Evolutionary conservation across 2,888 invertebrate species (phyloP).

Genomic region (Unio pictorum): DNA sequence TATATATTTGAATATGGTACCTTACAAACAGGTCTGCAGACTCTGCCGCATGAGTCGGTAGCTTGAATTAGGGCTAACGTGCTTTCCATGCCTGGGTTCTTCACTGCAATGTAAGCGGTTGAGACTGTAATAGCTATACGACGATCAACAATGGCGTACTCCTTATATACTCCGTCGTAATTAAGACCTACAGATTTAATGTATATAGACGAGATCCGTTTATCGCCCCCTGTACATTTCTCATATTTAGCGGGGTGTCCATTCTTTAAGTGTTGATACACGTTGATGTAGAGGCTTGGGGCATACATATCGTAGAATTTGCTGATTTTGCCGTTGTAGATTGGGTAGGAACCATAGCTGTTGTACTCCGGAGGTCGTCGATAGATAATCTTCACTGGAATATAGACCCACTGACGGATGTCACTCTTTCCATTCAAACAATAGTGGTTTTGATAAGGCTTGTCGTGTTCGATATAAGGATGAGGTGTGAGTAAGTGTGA

Average conservation of each 20-base stretch:
- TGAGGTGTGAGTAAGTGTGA: too few relatives aligned
- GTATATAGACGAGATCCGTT: slow-evolving; percentile 49
- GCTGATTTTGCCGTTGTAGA: slow-evolving; percentile 37
- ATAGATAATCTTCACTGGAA: slow-evolving; percentile 54
- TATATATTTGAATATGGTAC: slow-evolving; percentile 39
- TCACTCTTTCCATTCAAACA: slow-evolving; percentile 56
- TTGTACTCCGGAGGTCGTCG: slow-evolving; percentile 52
- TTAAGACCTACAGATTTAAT: slow-evolving; percentile 54
- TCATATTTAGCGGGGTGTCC: slow-evolving; percentile 35
- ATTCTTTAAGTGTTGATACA: slow-evolving; percentile 22
- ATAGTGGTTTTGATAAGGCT: slow-evolving; percentile 54
- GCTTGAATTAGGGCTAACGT: slow-evolving; percentile 46
- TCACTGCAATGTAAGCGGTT: slow-evolving; percentile 54
- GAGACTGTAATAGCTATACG: slow-evolving; percentile 54
- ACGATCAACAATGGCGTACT: slow-evolving; percentile 57
- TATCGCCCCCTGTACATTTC: slow-evolving; percentile 29
- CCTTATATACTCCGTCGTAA: slow-evolving; percentile 59
- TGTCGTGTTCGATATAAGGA: slow-evolving; percentile 1
- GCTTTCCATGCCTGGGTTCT: slow-evolving; percentile 25
- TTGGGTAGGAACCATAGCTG: slow-evolving; percentile 47
- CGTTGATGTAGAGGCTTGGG: slow-evolving; percentile 37
- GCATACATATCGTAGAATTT: slow-evolving; percentile 51
- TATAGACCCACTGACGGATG: slow-evolving; percentile 52
- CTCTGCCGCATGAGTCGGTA: slow-evolving; percentile 58
- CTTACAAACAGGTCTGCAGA: slow-evolving; percentile 57